A percentile compares a stretch with the other conserved stretches of the same genome.
These are phyloP conservation scores for Tragulus kanchil DNA, from an alignment of 2,113 vertebrate species.

Conservation along the genomic window DNA sequence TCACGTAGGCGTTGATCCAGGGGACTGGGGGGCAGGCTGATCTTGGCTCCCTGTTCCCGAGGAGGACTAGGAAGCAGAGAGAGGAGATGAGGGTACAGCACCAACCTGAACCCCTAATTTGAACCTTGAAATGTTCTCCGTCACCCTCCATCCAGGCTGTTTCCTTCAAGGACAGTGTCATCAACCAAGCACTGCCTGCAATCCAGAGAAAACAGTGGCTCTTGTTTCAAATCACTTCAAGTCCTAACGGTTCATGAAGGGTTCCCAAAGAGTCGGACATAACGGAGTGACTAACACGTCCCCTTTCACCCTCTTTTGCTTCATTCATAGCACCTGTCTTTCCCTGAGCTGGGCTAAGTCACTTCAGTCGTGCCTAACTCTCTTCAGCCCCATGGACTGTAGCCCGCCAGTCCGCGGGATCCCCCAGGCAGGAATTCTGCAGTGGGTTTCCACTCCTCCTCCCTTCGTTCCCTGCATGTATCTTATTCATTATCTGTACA, in stretches of 20 bases:
- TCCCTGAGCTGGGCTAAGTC: neutral
- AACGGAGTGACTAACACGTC: no score
- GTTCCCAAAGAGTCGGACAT: no score
- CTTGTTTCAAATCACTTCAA: neutral
- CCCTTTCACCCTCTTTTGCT: neutral
- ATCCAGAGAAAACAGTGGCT: neutral
- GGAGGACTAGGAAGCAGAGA: neutral
- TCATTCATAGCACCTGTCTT: neutral
- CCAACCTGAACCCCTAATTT: neutral
- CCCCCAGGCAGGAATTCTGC: neutral
- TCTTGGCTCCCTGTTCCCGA: neutral
- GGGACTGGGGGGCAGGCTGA: neutral
- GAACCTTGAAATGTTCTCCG: neutral
- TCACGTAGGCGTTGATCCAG: neutral
- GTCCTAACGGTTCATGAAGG: neutral
- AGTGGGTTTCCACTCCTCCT: neutral
- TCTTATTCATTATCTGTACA: neutral
- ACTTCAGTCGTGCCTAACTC: neutral
- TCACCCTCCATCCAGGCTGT: neutral
- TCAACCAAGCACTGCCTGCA: neutral
- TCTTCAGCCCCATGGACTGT: neutral
- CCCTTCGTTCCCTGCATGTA: neutral
- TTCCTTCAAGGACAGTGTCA: neutral
- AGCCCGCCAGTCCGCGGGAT: neutral
- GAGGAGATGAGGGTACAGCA: neutral